phyloP scores from a whole-genome alignment of 2,113 vertebrate species.

The Nannobrachium achirus region DNA sequence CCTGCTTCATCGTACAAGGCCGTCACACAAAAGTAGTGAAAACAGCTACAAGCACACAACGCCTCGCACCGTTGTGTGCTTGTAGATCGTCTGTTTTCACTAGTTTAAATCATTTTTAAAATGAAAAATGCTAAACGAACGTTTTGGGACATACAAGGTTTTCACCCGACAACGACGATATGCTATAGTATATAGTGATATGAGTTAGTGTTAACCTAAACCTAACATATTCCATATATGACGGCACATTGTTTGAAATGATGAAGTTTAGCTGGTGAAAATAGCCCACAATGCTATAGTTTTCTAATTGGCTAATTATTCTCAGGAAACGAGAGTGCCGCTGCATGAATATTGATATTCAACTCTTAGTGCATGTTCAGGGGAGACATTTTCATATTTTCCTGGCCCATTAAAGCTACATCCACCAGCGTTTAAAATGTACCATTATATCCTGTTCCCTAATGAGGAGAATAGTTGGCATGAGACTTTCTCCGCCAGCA shows the following conservation, averaged over 20 bases:
- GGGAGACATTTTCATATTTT: slow-evolving; percentile 44
- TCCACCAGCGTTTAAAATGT: slow-evolving; percentile 21
- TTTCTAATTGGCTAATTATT: slow-evolving; percentile 54
- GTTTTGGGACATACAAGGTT: too few species aligned
- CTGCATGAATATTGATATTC: slow-evolving; percentile 13
- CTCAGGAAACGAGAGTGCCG: slow-evolving; percentile 38
- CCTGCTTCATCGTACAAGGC: too few species aligned
- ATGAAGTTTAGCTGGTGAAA: slow-evolving; percentile 53
- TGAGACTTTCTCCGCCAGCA: not conserved
- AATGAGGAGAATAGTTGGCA: slow-evolving; percentile 11
- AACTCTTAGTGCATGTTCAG: slow-evolving; percentile 39
- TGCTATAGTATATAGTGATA: slow-evolving; percentile 25
- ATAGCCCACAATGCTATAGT: slow-evolving; percentile 1
- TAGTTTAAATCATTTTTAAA: too few species aligned
- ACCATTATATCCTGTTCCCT: slow-evolving; percentile 8
- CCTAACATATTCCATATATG: not conserved
- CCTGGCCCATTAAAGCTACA: slow-evolving; percentile 47
- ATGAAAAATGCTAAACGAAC: too few species aligned
- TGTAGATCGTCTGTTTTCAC: too few species aligned
- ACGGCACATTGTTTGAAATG: slow-evolving; percentile 33
- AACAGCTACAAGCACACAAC: too few species aligned
- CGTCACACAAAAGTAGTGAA: too few species aligned
- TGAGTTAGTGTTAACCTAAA: slow-evolving; percentile 19
- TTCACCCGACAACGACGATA: too few species aligned
- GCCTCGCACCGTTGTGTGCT: too few species aligned